These are phyloP conservation scores for Chionodraco myersi DNA, from an alignment of 2,113 vertebrate genomes.

Conservation along the genomic window DNA sequence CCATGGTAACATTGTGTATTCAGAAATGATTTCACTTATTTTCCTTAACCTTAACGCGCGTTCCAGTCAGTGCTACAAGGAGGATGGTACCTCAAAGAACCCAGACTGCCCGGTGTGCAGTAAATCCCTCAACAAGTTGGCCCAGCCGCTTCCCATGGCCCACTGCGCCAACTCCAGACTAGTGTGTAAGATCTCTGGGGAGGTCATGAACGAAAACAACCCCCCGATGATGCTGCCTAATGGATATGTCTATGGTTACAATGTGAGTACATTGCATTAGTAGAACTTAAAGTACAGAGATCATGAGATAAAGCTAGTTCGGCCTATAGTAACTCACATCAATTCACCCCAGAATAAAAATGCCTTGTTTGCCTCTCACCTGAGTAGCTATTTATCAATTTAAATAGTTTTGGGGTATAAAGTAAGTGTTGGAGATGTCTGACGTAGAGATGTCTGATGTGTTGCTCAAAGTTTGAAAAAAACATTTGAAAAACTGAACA, in stretches of 20 bases:
- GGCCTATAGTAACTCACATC: too few species aligned
- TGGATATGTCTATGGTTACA: slow-evolving; percentile 99
- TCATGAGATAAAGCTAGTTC: background rate
- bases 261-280: slow-evolving; percentile 85
- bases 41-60: slow-evolving; percentile 65
- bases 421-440: too few species aligned
- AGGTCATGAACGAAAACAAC: slow-evolving; percentile 99
- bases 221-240: slow-evolving; percentile 99
- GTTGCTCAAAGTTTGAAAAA: too few species aligned
- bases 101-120: slow-evolving; percentile 99
- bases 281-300: background rate
- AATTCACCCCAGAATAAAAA: too few species aligned
- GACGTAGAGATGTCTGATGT: too few species aligned
- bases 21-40: background rate
- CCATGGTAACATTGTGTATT: background rate
- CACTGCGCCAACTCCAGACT: slow-evolving; percentile 99
- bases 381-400: too few species aligned
- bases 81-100: slow-evolving; percentile 97
- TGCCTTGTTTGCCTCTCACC: too few species aligned
- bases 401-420: too few species aligned
- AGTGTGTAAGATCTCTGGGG: slow-evolving; percentile 99
- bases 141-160: slow-evolving; percentile 97
- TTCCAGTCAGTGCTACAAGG: slow-evolving; percentile 98
- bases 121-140: slow-evolving; percentile 98
- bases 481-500: too few species aligned